phyloP scores from a whole-genome alignment of 2,888 invertebrate species.

The Lasioglossum pauxillum region DNA sequence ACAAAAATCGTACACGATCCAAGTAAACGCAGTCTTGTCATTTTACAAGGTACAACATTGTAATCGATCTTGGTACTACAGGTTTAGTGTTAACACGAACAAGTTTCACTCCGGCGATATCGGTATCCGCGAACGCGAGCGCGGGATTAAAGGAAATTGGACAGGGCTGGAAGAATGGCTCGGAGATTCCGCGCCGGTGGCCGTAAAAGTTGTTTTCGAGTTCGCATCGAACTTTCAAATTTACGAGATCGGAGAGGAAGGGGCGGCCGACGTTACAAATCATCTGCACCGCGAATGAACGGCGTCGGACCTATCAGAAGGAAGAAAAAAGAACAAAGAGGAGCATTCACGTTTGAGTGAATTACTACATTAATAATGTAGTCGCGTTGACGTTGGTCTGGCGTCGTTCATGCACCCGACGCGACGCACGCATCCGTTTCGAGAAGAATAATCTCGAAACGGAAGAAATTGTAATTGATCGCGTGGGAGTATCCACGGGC shows the following conservation, averaged over 20 bases:
- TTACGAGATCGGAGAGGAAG: neutral
- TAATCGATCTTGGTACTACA: too few species aligned
- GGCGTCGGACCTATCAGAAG: too few species aligned
- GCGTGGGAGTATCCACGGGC: neutral
- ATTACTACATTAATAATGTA: neutral
- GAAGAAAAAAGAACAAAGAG: too few species aligned
- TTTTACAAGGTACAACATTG: too few species aligned
- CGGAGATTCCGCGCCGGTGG: neutral
- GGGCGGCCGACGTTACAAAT: neutral
- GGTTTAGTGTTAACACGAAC: neutral
- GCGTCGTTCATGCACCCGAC: neutral
- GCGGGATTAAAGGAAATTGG: neutral
- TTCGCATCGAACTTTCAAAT: neutral
- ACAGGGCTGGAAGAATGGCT: neutral
- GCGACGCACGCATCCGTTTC: neutral
- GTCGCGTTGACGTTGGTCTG: neutral
- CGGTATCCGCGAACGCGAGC: neutral
- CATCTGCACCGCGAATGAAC: too few species aligned
- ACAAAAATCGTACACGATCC: too few species aligned
- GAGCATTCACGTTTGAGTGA: too few species aligned
- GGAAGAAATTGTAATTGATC: neutral
- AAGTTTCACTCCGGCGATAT: neutral
- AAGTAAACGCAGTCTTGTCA: too few species aligned
- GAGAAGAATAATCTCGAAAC: neutral
- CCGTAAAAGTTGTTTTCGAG: neutral